A percentile compares a stretch with the other conserved stretches of the same genome.
Evolutionary conservation across 2,888 invertebrate species (phyloP).

Genomic region (Arenicola marina): DNA sequence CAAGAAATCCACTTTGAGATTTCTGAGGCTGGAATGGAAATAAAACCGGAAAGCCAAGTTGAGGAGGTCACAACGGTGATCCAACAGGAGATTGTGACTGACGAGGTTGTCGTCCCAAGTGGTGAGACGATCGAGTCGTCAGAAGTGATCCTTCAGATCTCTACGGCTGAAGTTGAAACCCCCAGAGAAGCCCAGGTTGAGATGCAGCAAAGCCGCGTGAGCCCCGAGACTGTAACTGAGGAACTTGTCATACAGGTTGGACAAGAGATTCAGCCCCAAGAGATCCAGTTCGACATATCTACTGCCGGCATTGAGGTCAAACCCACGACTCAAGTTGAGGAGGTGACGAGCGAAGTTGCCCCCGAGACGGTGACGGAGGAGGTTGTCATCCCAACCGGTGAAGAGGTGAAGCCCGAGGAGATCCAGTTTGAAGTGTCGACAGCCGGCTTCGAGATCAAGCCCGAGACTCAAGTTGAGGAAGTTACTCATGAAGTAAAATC

Average conservation of each 20-base stretch:
- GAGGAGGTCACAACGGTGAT: constrained; percentile 1
- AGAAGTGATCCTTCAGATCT: constrained; percentile 8
- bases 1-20: constrained; percentile 9
- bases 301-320: constrained; percentile 11
- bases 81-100: not conserved
- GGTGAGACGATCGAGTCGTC: constrained; percentile 10
- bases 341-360: constrained; percentile 6
- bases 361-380: constrained; percentile 15
- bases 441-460: constrained; percentile 1
- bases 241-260: constrained; percentile 5
- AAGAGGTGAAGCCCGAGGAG: constrained; percentile 17
- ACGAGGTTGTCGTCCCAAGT: constrained; percentile 4
- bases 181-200: constrained; percentile 13
- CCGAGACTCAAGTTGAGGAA: constrained; percentile 9
- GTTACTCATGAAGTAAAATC: not conserved
- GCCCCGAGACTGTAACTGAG: not conserved
- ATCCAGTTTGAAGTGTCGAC: constrained; percentile 10
- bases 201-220: not conserved
- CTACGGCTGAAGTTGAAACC: constrained; percentile 11
- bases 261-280: constrained; percentile 10
- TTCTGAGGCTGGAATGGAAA: constrained; percentile 10
- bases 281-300: constrained; percentile 15
- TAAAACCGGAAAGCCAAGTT: not conserved
- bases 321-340: constrained; percentile 1
- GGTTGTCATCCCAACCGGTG: constrained; percentile 5